A percentile compares a stretch with the other conserved stretches of the same genome.
These are phyloP conservation scores for Drosophila sechellia DNA, from an alignment of 1,140 invertebrate genomes.

Conservation along the genomic window DNA sequence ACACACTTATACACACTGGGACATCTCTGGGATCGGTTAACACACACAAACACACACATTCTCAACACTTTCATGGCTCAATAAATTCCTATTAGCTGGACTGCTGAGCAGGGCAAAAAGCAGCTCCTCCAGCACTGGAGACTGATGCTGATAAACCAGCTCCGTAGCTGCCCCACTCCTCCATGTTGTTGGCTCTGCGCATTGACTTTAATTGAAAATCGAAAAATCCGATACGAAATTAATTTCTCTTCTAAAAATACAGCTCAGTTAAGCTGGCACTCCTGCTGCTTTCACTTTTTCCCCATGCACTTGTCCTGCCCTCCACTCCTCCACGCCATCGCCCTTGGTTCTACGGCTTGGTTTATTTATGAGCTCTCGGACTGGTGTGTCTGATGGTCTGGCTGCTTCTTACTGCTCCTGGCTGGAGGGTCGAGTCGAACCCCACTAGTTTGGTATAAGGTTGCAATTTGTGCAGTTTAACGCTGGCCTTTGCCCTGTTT, in stretches of 20 bases:
- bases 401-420: constrained; percentile 21
- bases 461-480: constrained; percentile 83
- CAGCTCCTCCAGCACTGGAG: constrained; percentile 7
- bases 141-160: constrained; percentile 26
- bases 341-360: constrained; percentile 19
- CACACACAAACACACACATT: constrained; percentile 34
- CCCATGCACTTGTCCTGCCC: constrained; percentile 59
- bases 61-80: constrained; percentile 81
- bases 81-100: constrained; percentile 79
- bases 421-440: constrained; percentile 29
- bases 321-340: constrained; percentile 9
- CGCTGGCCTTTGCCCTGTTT: constrained; percentile 74
- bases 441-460: constrained; percentile 52
- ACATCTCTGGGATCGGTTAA: neutral
- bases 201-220: constrained; percentile 83
- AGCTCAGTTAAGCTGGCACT: constrained; percentile 38
- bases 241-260: constrained; percentile 82
- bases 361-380: constrained; percentile 75
- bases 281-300: constrained; percentile 61
- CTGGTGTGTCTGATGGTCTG: constrained; percentile 34
- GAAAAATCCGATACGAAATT: constrained; percentile 83
- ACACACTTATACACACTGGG: neutral
- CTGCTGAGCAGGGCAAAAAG: constrained; percentile 16
- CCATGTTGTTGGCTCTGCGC: constrained; percentile 33
- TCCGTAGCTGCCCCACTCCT: neutral